A percentile compares a stretch with the other conserved stretches of the same genome.
phyloP scores from a whole-genome alignment of 2,888 invertebrate genomes.

The Cremastinae sp. region DNA sequence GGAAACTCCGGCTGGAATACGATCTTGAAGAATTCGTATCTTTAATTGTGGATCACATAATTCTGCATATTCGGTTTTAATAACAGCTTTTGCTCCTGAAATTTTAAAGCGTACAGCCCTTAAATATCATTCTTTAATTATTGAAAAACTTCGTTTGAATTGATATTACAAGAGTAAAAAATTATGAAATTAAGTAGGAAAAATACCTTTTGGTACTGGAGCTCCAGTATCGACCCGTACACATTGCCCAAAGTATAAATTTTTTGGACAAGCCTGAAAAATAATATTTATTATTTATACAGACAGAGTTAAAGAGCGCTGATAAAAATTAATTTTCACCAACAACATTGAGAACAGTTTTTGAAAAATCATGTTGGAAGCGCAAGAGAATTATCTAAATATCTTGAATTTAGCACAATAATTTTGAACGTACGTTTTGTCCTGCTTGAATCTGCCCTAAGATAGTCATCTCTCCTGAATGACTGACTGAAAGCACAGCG shows the following conservation, averaged over 20 bases:
- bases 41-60: constrained; percentile 84
- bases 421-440: constrained; percentile 83
- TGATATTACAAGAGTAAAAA: too few relatives aligned
- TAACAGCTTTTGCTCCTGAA: constrained; percentile 85
- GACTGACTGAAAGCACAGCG: constrained; percentile 90
- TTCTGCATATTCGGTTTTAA: constrained; percentile 94
- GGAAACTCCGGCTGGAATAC: constrained; percentile 84
- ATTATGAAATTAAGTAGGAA: neutral
- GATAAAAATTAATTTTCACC: too few relatives aligned
- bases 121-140: constrained; percentile 79
- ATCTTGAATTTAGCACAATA: too few relatives aligned
- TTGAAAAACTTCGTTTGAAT: too few relatives aligned
- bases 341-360: too few relatives aligned
- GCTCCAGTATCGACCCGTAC: constrained; percentile 95
- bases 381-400: too few relatives aligned
- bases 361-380: neutral
- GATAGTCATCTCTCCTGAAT: constrained; percentile 86
- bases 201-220: constrained; percentile 87
- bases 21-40: constrained; percentile 82
- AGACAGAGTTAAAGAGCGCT: too few relatives aligned
- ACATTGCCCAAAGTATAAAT: constrained; percentile 84
- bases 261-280: constrained; percentile 68
- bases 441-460: constrained; percentile 88
- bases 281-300: too few relatives aligned
- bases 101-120: constrained; percentile 58